phyloP scores from a whole-genome alignment of 2,113 vertebrate species.

The Irena cyanogastra region DNA sequence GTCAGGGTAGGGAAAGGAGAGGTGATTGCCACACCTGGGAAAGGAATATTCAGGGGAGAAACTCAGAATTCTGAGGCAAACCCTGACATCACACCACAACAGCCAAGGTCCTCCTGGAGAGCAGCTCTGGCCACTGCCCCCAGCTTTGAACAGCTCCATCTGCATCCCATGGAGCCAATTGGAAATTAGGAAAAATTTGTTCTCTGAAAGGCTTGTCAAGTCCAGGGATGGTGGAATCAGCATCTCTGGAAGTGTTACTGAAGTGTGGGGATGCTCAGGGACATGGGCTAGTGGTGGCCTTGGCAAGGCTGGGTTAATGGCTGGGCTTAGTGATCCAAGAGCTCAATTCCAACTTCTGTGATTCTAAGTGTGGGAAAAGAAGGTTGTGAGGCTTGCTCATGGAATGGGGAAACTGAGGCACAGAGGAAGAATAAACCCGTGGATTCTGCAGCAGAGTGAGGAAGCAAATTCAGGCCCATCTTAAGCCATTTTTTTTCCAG shows the following conservation, averaged over 20 bases:
- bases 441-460: not conserved
- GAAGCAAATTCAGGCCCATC: too few relatives aligned
- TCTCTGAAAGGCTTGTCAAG: not conserved
- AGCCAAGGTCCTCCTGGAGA: not conserved
- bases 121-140: not conserved
- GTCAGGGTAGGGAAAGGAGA: too few relatives aligned
- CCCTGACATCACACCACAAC: too few relatives aligned
- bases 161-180: rapidly evolving
- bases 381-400: not conserved
- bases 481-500: not conserved
- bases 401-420: not conserved
- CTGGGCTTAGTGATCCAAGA: not conserved
- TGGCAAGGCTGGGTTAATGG: not conserved
- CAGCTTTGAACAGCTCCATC: not conserved
- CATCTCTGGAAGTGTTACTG: not conserved
- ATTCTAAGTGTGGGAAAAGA: not conserved
- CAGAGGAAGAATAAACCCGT: rapidly evolving
- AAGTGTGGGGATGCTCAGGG: not conserved
- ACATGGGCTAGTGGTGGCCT: not conserved
- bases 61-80: too few relatives aligned
- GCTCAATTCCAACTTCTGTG: not conserved
- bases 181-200: not conserved
- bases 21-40: too few relatives aligned
- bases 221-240: not conserved
- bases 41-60: too few relatives aligned